Conservation (phyloP, 2,888 invertebrate species). For the Bimastos eiseni region DNA sequence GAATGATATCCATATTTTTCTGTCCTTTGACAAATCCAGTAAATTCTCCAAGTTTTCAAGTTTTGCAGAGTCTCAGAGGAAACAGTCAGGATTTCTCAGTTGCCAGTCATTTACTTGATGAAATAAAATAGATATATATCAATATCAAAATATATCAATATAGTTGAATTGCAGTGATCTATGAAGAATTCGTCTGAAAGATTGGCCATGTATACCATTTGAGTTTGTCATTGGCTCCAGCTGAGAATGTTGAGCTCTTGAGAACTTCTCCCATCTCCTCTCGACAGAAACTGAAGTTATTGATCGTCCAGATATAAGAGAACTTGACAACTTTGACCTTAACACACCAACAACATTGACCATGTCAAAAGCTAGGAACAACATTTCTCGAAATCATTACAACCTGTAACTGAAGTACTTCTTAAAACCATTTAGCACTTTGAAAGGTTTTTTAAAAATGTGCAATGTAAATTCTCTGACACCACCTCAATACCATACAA, state of each 20-base stretch:
- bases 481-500: neutral
- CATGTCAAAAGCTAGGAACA: neutral
- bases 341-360: constrained; percentile 20
- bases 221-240: constrained; percentile 98
- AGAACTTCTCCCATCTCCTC: constrained; percentile 99
- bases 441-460: no score
- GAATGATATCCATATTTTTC: no score
- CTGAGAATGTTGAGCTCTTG: constrained; percentile 98
- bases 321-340: constrained; percentile 99
- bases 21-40: no score
- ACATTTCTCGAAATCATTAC: neutral
- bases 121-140: neutral
- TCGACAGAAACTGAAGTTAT: constrained; percentile 99
- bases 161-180: no score
- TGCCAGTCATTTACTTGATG: neutral
- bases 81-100: neutral
- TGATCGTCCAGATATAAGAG: constrained; percentile 99
- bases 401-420: neutral
- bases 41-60: no score
- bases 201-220: constrained; percentile 86
- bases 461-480: neutral
- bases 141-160: no score
- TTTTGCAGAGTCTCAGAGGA: neutral
- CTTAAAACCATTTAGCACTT: no score
- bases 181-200: constrained; percentile 32